Conservation (phyloP, 2,113 vertebrate genomes). For the Alectura lathami region DNA sequence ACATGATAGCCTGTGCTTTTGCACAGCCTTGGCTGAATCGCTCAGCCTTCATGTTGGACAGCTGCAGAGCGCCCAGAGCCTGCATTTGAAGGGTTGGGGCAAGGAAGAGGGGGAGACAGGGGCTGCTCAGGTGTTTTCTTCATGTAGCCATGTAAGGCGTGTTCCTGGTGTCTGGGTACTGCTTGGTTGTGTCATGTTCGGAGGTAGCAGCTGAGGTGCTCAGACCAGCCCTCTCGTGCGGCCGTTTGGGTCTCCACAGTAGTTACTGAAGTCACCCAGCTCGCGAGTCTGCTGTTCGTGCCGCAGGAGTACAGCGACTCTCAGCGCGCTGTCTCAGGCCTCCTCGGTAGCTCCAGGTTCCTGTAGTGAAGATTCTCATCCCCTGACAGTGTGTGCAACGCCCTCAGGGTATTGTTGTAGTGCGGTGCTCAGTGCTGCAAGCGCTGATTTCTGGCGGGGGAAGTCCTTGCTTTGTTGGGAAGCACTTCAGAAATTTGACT, state of each 20-base stretch:
- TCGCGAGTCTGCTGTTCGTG: background rate
- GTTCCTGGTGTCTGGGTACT: background rate
- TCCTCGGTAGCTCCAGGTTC: background rate
- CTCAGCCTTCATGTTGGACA: constrained; percentile 37
- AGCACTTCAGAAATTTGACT: background rate
- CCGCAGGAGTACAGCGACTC: background rate
- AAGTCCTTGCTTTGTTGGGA: background rate
- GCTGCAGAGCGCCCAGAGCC: constrained; percentile 44
- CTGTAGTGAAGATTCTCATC: background rate
- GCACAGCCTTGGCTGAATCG: background rate
- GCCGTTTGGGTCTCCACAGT: background rate
- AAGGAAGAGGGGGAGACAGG: background rate
- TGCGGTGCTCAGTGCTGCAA: fast-evolving
- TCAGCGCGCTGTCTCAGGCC: background rate
- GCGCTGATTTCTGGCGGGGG: background rate
- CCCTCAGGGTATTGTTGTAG: background rate
- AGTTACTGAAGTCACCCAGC: background rate
- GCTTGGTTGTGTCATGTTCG: background rate
- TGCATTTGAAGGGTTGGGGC: constrained; percentile 39
- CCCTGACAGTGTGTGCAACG: background rate
- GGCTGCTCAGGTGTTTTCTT: constrained; percentile 3
- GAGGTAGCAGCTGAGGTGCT: background rate
- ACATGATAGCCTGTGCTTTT: background rate
- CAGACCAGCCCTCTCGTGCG: background rate
- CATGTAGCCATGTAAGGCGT: background rate